A percentile compares a stretch with the other conserved stretches of the same genome.
Evolutionary conservation across 2,797 vertebrate species (phyloP).

Genomic region (Nasua narica): DNA sequence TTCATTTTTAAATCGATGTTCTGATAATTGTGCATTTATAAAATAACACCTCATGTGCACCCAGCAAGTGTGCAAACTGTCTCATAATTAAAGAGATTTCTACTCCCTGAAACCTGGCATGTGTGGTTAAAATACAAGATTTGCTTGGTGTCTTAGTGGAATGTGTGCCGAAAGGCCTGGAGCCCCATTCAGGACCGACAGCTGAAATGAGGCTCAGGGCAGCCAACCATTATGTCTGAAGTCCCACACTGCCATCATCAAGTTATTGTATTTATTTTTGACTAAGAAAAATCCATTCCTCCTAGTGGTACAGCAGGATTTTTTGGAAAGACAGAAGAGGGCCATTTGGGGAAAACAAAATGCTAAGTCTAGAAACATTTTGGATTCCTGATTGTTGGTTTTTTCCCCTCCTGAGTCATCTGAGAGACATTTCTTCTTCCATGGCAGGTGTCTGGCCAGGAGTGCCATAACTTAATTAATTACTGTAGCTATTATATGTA

Average conservation of each 20-base stretch:
- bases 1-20: neutral
- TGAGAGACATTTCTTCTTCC: slow-evolving; percentile 24
- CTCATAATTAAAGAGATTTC: slow-evolving; percentile 57
- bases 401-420: neutral
- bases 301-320: neutral
- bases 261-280: neutral
- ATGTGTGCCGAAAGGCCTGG: neutral
- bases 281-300: slow-evolving; percentile 5
- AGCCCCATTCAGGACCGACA: neutral
- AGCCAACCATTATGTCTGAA: neutral
- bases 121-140: neutral
- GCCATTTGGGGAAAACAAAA: slow-evolving; percentile 32
- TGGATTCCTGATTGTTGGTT: neutral
- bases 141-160: slow-evolving; percentile 3
- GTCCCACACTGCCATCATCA: neutral
- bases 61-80: slow-evolving; percentile 44
- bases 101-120: neutral
- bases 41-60: slow-evolving; percentile 7
- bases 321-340: slow-evolving; percentile 12
- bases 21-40: slow-evolving; percentile 53
- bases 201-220: neutral
- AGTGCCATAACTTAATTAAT: slow-evolving; percentile 47
- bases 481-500: neutral
- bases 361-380: slow-evolving; percentile 49
- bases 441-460: slow-evolving; percentile 9